phyloP scores from a whole-genome alignment of 2,888 invertebrate species.

The Hirtodrosophila alboralis region DNA sequence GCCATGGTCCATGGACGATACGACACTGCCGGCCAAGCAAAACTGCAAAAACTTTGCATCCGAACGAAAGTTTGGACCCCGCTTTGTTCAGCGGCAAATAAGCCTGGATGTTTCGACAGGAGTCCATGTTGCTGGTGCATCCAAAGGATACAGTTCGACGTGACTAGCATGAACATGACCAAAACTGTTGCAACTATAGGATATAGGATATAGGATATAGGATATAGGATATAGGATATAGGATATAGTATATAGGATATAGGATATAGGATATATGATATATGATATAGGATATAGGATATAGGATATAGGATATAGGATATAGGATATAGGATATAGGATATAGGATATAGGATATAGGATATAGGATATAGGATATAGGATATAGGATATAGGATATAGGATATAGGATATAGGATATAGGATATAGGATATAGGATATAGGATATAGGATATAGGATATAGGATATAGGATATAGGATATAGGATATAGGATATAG shows the following conservation, averaged over 20 bases:
- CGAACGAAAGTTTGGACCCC: slow-evolving; percentile 54
- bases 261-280: slow-evolving; percentile 1
- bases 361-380: slow-evolving; percentile 4
- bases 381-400: slow-evolving; percentile 4
- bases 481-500: slow-evolving; percentile 4
- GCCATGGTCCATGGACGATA: slow-evolving; percentile 4
- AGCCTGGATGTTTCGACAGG: slow-evolving; percentile 15
- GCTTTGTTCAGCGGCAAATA: slow-evolving; percentile 50
- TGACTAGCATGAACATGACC: too few relatives aligned
- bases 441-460: slow-evolving; percentile 3
- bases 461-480: slow-evolving; percentile 3
- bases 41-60: slow-evolving; percentile 54
- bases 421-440: slow-evolving; percentile 3
- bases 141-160: too few relatives aligned
- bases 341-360: slow-evolving; percentile 3
- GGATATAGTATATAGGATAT: slow-evolving; percentile 4
- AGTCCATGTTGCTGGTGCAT: slow-evolving; percentile 6
- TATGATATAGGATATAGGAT: slow-evolving; percentile 2
- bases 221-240: slow-evolving; percentile 4
- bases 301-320: slow-evolving; percentile 4
- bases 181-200: too few relatives aligned
- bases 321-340: slow-evolving; percentile 3
- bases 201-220: slow-evolving; percentile 4
- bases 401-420: slow-evolving; percentile 4
- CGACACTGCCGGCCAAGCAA: slow-evolving; percentile 27